phyloP scores from a whole-genome alignment of 2,888 invertebrate genomes.

The Listrodromus nycthemerus region DNA sequence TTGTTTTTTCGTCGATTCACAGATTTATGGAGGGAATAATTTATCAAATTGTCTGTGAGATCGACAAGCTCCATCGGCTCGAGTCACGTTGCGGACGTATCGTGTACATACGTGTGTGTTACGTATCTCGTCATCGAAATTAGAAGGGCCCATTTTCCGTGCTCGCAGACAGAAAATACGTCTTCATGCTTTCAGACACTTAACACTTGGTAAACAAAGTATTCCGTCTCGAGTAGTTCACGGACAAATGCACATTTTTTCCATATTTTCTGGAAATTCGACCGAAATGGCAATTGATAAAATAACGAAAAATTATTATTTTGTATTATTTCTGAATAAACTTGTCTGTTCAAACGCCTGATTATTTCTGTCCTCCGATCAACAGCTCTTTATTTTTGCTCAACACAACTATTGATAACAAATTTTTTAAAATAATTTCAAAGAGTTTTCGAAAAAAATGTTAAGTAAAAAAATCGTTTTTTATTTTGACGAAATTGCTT shows the following conservation, averaged over 20 bases:
- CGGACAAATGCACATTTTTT: neutral
- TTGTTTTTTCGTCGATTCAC: slow-evolving; percentile 33
- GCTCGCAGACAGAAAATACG: neutral
- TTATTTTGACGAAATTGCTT: neutral
- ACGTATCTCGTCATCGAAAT: neutral
- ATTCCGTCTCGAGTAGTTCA: neutral
- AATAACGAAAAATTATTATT: too few relatives aligned
- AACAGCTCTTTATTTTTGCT: too few relatives aligned
- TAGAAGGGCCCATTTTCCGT: neutral
- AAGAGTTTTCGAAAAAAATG: neutral
- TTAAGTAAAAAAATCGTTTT: neutral
- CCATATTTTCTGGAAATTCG: too few relatives aligned
- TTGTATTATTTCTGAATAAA: too few relatives aligned
- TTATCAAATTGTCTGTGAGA: slow-evolving; percentile 50
- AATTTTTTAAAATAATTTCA: neutral
- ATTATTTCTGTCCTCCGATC: too few relatives aligned
- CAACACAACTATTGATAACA: neutral
- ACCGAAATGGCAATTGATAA: too few relatives aligned
- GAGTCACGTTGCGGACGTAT: neutral
- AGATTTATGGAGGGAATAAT: slow-evolving; percentile 50
- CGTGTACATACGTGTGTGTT: neutral
- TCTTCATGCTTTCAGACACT: neutral
- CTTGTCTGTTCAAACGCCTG: too few relatives aligned
- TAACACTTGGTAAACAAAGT: neutral
- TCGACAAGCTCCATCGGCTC: slow-evolving; percentile 27